Percentiles rank a stretch among this genome's conserved stretches.
These are phyloP conservation scores for Mus pahari DNA, from an alignment of 2,113 vertebrate genomes.

Conservation along the genomic window DNA sequence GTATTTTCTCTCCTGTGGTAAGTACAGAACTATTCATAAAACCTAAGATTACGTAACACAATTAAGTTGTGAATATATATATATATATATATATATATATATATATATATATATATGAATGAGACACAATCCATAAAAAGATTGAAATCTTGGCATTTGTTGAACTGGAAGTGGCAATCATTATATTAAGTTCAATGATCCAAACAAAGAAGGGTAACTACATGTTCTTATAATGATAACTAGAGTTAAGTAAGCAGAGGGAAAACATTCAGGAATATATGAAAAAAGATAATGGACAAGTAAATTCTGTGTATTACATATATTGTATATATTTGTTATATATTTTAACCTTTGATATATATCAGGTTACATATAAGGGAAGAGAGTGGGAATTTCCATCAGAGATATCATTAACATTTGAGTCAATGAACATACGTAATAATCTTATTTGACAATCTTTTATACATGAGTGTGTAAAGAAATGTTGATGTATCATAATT, in stretches of 20 bases:
- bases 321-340: neutral
- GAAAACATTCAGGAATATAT: neutral
- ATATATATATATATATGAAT: too few species aligned
- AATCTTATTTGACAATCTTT: neutral
- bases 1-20: neutral
- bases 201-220: too few species aligned
- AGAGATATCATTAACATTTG: neutral
- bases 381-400: neutral
- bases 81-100: neutral
- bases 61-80: neutral
- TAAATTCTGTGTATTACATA: neutral
- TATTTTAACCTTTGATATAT: neutral
- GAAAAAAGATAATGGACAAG: neutral
- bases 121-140: neutral
- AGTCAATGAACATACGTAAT: too few species aligned
- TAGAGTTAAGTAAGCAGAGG: neutral
- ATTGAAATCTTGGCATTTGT: neutral
- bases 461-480: neutral
- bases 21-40: neutral
- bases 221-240: neutral
- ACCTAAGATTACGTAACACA: neutral
- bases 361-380: neutral
- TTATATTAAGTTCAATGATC: neutral
- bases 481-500: neutral
- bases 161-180: neutral